phyloP scores from a whole-genome alignment of 2,797 vertebrate species.

The Peromyscus nudipes region DNA sequence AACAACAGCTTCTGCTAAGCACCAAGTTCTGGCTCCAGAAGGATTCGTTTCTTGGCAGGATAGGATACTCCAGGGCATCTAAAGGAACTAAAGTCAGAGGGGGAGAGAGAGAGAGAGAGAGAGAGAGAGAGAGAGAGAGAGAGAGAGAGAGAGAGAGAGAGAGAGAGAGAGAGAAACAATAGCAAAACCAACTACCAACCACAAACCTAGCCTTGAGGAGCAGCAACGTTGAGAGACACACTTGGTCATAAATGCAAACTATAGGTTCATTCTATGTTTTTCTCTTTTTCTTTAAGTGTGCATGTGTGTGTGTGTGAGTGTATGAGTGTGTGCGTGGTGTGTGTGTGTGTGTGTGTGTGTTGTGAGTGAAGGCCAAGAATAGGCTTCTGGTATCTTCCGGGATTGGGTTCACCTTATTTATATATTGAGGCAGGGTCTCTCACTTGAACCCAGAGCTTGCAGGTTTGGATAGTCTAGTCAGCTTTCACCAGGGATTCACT shows the following conservation, averaged over 20 bases:
- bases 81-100: not conserved
- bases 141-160: not conserved
- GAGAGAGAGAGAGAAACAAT: not conserved
- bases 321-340: not conserved
- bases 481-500: not conserved
- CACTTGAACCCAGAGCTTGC: not conserved
- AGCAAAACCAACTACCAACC: not conserved
- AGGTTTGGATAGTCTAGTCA: not conserved
- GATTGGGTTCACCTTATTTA: not conserved
- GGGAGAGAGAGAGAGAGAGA: too few species aligned
- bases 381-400: not conserved
- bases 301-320: not conserved
- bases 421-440: not conserved
- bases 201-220: not conserved
- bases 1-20: not conserved
- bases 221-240: not conserved
- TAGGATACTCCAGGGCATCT: not conserved
- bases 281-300: not conserved
- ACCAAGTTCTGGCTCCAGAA: not conserved
- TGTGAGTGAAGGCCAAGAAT: not conserved
- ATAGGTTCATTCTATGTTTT: not conserved
- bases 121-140: not conserved
- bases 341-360: not conserved
- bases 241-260: not conserved
- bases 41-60: not conserved